A percentile compares a stretch with the other conserved stretches of the same genome.
Conservation (phyloP, 2,797 vertebrate genomes). For the Eremophila alpestris region DNA sequence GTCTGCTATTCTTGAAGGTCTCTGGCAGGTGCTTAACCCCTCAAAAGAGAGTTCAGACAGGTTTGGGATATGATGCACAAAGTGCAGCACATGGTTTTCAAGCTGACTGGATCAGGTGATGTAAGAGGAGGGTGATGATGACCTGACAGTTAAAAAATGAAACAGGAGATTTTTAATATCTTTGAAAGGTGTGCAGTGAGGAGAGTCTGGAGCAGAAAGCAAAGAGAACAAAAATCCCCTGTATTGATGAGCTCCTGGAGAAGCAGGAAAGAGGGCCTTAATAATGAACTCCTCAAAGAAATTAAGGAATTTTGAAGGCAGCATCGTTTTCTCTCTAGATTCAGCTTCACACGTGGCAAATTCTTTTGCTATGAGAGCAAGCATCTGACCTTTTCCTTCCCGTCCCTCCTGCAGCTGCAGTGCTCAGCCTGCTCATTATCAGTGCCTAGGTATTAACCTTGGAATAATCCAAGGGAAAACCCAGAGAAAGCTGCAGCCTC, state of each 20-base stretch:
- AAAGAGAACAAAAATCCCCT: neutral
- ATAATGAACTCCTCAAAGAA: conserved; percentile 40
- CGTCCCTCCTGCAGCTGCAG: neutral
- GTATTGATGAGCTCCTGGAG: neutral
- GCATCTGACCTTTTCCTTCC: conserved; percentile 44
- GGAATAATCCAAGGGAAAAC: neutral
- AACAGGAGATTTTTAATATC: neutral
- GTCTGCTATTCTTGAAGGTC: neutral
- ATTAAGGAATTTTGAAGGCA: conserved; percentile 47
- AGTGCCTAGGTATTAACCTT: conserved; percentile 21
- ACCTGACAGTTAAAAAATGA: neutral
- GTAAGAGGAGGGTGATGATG: neutral
- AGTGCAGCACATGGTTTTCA: neutral
- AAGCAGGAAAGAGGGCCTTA: neutral
- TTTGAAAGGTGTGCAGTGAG: neutral
- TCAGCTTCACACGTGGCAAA: neutral
- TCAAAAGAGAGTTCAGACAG: neutral
- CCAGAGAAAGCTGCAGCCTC: neutral
- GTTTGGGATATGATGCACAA: neutral
- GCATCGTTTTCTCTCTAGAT: neutral
- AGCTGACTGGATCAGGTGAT: conserved; percentile 1
- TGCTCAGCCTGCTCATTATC: conserved; percentile 42
- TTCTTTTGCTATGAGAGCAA: neutral
- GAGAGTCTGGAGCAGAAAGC: neutral
- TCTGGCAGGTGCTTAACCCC: neutral